Percentiles rank a stretch among this genome's conserved stretches.
Conservation (phyloP, 2,113 vertebrate genomes). For the Crotophaga sulcirostris region DNA sequence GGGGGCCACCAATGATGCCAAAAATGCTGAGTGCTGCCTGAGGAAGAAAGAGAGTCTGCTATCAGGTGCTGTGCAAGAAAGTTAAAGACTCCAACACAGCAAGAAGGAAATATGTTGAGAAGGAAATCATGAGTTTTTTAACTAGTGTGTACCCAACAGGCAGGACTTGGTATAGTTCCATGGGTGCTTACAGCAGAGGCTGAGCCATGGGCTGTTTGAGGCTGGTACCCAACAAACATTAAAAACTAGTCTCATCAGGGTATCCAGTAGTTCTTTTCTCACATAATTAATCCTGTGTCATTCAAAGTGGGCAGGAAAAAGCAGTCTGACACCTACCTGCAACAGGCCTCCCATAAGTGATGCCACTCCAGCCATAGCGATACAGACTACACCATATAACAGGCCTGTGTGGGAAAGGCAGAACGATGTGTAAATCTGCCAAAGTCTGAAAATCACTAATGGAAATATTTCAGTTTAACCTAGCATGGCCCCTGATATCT, state of each 20-base stretch:
- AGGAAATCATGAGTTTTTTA: neutral
- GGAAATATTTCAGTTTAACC: neutral
- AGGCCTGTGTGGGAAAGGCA: slow-evolving; percentile 77
- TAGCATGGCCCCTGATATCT: neutral
- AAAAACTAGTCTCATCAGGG: neutral
- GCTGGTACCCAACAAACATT: neutral
- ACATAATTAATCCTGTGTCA: neutral
- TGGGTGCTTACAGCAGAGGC: neutral
- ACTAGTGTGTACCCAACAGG: neutral
- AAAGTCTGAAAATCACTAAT: neutral
- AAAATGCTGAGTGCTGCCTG: slow-evolving; percentile 94
- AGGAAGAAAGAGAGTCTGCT: slow-evolving; percentile 4
- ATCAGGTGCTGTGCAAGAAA: neutral
- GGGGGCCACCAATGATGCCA: slow-evolving; percentile 93
- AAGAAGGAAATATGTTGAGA: neutral
- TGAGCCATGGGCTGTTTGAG: neutral
- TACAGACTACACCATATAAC: slow-evolving; percentile 87
- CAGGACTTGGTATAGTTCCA: neutral
- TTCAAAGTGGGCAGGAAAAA: neutral
- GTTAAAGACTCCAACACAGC: neutral
- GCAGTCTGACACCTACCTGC: slow-evolving; percentile 78
- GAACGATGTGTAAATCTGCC: neutral
- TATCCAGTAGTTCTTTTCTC: neutral
- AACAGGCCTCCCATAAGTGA: slow-evolving; percentile 88
- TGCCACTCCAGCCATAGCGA: slow-evolving; percentile 92